phyloP scores from a whole-genome alignment of 2,888 invertebrate genomes.

The Acheta domesticus region DNA sequence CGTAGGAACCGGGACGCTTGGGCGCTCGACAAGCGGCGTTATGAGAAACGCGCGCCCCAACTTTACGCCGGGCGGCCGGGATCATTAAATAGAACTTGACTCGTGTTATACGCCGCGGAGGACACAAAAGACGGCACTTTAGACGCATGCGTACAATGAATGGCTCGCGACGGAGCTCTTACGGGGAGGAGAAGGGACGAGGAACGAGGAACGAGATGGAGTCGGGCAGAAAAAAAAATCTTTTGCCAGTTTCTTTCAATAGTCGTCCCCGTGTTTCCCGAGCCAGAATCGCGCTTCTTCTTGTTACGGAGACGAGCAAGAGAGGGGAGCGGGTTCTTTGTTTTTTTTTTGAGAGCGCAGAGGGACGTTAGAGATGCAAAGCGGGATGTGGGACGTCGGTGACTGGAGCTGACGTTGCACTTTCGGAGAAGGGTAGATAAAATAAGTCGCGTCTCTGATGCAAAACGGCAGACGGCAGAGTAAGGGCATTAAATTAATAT shows the following conservation, averaged over 20 bases:
- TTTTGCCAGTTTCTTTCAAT: slow-evolving; percentile 4
- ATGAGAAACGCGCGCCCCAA: no score
- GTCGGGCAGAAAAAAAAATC: not conserved
- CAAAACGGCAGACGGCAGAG: no score
- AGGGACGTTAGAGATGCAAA: no score
- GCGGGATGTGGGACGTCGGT: no score
- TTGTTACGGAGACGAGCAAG: not conserved
- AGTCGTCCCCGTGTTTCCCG: not conserved
- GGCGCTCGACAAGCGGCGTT: no score
- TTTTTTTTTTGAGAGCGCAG: no score
- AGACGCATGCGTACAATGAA: not conserved
- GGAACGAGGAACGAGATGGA: not conserved
- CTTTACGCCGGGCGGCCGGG: not conserved
- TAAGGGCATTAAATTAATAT: no score
- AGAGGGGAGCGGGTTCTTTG: not conserved
- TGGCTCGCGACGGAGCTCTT: not conserved
- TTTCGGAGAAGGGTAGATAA: no score
- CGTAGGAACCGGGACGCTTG: no score
- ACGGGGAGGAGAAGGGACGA: not conserved
- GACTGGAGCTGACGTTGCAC: no score
- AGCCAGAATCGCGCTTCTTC: slow-evolving; percentile 5
- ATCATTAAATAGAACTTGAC: not conserved
- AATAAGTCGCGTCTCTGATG: no score
- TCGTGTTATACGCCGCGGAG: not conserved
- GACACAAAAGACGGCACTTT: slow-evolving; percentile 6